These are phyloP conservation scores for Ardeotis arabs DNA, from an alignment of 2,113 vertebrate genomes.

Conservation along the genomic window DNA sequence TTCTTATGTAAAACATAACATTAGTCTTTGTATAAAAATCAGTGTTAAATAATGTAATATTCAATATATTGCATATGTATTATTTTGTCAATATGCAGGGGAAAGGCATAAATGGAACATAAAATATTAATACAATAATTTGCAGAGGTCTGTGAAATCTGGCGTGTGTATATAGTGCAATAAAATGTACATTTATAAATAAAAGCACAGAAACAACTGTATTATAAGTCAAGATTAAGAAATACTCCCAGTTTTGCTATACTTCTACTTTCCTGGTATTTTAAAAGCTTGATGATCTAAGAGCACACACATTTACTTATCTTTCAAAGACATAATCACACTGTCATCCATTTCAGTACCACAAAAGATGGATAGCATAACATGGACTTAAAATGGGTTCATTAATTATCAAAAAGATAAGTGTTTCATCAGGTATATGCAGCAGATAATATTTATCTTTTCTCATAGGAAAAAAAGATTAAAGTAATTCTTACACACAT, in stretches of 20 bases:
- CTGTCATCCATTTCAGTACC: conserved; percentile 83
- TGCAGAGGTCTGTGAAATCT: neutral
- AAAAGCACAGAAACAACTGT: neutral
- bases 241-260: conserved; percentile 55
- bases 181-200: neutral
- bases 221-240: conserved; percentile 49
- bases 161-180: neutral
- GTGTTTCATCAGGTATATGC: conserved; percentile 85
- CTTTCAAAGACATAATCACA: conserved; percentile 83
- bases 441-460: conserved; percentile 83
- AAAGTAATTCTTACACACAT: conserved; percentile 78
- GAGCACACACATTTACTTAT: conserved; percentile 80
- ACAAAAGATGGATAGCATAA: conserved; percentile 80
- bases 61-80: neutral
- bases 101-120: neutral
- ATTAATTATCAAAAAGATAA: conserved; percentile 86
- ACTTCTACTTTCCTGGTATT: conserved; percentile 71
- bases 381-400: conserved; percentile 79
- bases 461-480: conserved; percentile 76
- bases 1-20: neutral
- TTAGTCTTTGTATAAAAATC: neutral
- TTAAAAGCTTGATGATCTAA: conserved; percentile 82
- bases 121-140: conserved; percentile 8
- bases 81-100: neutral
- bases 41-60: neutral